A percentile compares a stretch with the other conserved stretches of the same genome.
Evolutionary conservation across 2,888 invertebrate genomes (phyloP).

Genomic region (Hemaris fuciformis): DNA sequence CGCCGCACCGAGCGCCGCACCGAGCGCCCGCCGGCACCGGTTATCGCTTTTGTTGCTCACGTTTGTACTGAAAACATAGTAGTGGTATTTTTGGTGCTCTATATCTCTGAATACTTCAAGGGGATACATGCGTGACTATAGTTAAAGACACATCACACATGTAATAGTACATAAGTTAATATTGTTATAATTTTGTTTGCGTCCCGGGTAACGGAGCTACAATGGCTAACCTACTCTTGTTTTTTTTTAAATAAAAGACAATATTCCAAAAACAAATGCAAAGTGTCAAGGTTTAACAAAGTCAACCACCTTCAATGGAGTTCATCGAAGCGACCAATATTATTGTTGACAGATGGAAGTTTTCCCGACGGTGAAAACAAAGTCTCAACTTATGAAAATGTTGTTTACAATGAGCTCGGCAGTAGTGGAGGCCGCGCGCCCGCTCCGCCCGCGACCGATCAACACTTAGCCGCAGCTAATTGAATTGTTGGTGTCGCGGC

Average conservation of each 20-base stretch:
- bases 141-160: no score
- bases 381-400: neutral
- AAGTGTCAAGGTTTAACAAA: neutral
- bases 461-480: neutral
- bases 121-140: no score
- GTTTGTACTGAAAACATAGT: no score
- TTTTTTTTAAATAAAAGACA: neutral
- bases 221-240: neutral
- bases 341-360: neutral
- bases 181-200: no score
- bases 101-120: no score
- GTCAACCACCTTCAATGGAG: neutral
- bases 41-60: no score
- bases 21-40: no score
- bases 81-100: no score
- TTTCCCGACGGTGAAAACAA: neutral
- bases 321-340: neutral
- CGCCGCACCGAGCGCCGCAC: neutral
- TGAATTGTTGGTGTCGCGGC: neutral
- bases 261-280: neutral
- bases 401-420: neutral
- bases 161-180: no score
- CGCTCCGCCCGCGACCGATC: neutral
- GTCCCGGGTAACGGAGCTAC: neutral
- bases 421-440: no score